phyloP scores from a whole-genome alignment of 2,888 invertebrate species.

The Shargacucullia verbasci region DNA sequence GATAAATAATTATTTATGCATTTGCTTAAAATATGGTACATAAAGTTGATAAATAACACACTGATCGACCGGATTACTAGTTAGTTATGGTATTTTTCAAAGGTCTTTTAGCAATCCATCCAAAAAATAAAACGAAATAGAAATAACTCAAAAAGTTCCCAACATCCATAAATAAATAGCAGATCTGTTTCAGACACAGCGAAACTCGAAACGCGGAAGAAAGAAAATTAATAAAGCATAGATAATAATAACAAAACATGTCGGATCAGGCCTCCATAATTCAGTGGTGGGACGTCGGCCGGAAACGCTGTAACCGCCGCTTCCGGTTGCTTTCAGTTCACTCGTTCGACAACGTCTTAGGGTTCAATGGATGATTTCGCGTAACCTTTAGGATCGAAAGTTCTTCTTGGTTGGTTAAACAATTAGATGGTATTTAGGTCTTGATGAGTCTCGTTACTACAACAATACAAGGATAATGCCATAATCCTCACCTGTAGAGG shows the following conservation, averaged over 20 bases:
- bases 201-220: conserved; percentile 30
- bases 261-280: conserved; percentile 68
- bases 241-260: conserved; percentile 60
- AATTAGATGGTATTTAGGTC: too few species aligned
- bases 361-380: conserved; percentile 43
- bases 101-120: too few species aligned
- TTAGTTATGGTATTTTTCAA: too few species aligned
- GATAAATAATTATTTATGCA: too few species aligned
- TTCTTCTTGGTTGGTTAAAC: background rate
- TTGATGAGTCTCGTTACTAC: too few species aligned
- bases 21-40: too few species aligned
- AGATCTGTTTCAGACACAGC: conserved; percentile 30
- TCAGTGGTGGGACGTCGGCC: conserved; percentile 67
- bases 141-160: conserved; percentile 4
- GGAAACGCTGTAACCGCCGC: conserved; percentile 72
- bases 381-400: conserved; percentile 17
- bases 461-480: too few species aligned
- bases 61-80: too few species aligned
- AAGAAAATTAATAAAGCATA: conserved; percentile 60
- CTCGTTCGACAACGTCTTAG: conserved; percentile 48
- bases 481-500: too few species aligned
- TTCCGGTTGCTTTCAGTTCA: conserved; percentile 66
- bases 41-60: too few species aligned
- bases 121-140: background rate
- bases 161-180: conserved; percentile 23